phyloP scores from a whole-genome alignment of 1,140 invertebrate species.

The Elysia chlorotica region DNA sequence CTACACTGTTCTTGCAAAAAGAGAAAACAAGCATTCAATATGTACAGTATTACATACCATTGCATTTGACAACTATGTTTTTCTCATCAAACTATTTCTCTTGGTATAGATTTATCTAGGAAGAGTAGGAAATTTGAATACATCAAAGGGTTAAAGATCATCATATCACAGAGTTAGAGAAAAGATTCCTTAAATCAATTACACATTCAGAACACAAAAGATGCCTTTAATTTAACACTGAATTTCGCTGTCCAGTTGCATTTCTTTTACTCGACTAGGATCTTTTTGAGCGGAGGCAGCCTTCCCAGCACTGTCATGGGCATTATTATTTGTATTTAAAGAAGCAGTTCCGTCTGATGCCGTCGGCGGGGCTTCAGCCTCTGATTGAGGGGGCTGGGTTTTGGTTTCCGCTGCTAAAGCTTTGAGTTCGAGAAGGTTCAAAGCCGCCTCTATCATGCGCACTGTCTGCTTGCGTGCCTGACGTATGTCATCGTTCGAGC shows the following conservation, averaged over 20 bases:
- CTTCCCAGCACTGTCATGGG: neutral
- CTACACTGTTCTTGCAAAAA: too few species aligned
- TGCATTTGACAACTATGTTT: too few species aligned
- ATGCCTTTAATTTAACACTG: neutral
- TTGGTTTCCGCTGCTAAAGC: slow-evolving; percentile 46
- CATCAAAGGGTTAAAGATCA: too few species aligned
- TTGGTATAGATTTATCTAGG: too few species aligned
- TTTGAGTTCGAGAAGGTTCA: slow-evolving; percentile 79
- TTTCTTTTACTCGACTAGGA: slow-evolving; percentile 11
- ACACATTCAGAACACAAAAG: too few species aligned
- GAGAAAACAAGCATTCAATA: too few species aligned
- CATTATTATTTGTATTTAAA: neutral
- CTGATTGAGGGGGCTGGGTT: neutral
- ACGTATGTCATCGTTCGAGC: slow-evolving; percentile 86
- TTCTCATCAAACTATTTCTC: too few species aligned
- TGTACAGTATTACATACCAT: too few species aligned
- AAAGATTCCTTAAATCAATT: too few species aligned
- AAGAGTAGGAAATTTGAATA: too few species aligned
- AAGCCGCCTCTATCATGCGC: slow-evolving; percentile 83
- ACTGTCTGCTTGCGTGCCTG: slow-evolving; percentile 85
- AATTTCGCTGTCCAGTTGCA: slow-evolving; percentile 12
- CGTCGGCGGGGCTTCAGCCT: neutral
- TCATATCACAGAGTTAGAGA: too few species aligned
- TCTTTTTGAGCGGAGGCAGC: neutral
- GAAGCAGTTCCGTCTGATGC: neutral